These are phyloP conservation scores for Marasmarcha lunaedactyla DNA, from an alignment of 2,888 invertebrate genomes.

Conservation along the genomic window DNA sequence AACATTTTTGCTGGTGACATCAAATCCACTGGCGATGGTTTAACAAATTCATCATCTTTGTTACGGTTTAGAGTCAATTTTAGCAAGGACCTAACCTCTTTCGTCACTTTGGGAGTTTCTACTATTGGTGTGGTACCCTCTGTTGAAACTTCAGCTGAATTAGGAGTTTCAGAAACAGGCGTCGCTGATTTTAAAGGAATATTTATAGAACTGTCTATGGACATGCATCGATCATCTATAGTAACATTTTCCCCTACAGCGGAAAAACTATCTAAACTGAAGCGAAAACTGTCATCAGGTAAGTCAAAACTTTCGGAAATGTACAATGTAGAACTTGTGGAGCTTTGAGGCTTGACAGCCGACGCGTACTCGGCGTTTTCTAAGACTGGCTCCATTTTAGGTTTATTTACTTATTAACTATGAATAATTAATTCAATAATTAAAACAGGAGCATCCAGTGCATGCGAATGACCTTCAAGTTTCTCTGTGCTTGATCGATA, in stretches of 20 bases:
- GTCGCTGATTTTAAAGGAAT: slow-evolving; percentile 20
- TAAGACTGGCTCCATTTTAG: slow-evolving; percentile 33
- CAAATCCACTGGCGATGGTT: slow-evolving; percentile 42
- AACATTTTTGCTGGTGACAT: slow-evolving; percentile 62
- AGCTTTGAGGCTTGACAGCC: slow-evolving; percentile 18
- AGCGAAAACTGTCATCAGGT: slow-evolving; percentile 51
- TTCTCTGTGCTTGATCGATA: slow-evolving; percentile 54
- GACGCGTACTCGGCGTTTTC: slow-evolving; percentile 25
- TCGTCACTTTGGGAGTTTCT: slow-evolving; percentile 30
- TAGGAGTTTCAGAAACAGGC: slow-evolving; percentile 20
- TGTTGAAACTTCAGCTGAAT: slow-evolving; percentile 19
- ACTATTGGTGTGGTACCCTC: slow-evolving; percentile 23
- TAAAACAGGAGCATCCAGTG: no score
- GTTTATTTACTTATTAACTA: neutral
- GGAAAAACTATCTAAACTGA: slow-evolving; percentile 46
- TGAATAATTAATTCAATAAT: slow-evolving; percentile 2
- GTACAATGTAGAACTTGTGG: slow-evolving; percentile 39
- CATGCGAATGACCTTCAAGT: no score
- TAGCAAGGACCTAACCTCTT: slow-evolving; percentile 19
- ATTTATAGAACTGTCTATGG: slow-evolving; percentile 26
- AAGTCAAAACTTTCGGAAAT: slow-evolving; percentile 40
- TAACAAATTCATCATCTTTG: slow-evolving; percentile 39
- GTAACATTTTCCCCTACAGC: slow-evolving; percentile 56
- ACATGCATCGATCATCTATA: slow-evolving; percentile 31
- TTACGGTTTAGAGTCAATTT: slow-evolving; percentile 41